Evolutionary conservation across 2,888 invertebrate genomes (phyloP).

Genomic region (Drosophila koepferae): DNA sequence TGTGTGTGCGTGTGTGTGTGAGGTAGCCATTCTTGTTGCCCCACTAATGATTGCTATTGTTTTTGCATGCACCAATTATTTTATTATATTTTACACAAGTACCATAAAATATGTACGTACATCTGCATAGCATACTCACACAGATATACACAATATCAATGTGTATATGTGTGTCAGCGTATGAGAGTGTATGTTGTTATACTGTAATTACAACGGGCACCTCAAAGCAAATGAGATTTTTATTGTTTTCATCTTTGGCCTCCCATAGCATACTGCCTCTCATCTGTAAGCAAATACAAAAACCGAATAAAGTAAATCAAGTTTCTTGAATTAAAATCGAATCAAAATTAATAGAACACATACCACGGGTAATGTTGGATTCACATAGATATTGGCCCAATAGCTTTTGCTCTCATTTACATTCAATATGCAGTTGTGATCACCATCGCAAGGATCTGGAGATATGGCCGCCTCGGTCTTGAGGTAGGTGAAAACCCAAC

Average conservation of each 20-base stretch:
- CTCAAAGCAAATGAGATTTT: slow-evolving; percentile 82
- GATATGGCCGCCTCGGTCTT: slow-evolving; percentile 77
- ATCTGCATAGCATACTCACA: not conserved
- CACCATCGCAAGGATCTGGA: slow-evolving; percentile 82
- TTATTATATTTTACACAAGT: slow-evolving; percentile 60
- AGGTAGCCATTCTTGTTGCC: slow-evolving; percentile 16
- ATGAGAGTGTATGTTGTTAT: slow-evolving; percentile 41
- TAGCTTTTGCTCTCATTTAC: slow-evolving; percentile 77
- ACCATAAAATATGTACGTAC: slow-evolving; percentile 23
- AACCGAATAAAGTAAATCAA: not conserved
- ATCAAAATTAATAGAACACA: slow-evolving; percentile 26
- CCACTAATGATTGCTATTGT: slow-evolving; percentile 48
- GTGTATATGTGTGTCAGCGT: slow-evolving; percentile 4
- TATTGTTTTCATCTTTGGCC: slow-evolving; percentile 70
- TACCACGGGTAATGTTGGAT: slow-evolving; percentile 79
- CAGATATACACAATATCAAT: not conserved
- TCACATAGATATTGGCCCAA: slow-evolving; percentile 78
- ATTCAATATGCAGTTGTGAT: slow-evolving; percentile 74
- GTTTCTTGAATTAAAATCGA: not conserved
- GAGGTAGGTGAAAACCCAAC: slow-evolving; percentile 81
- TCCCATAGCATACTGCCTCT: slow-evolving; percentile 83
- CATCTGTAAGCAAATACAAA: slow-evolving; percentile 80
- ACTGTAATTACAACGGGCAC: slow-evolving; percentile 76
- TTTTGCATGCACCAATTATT: slow-evolving; percentile 76
- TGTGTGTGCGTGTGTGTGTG: slow-evolving; percentile 8